These are phyloP conservation scores for Reinhardtius hippoglossoides DNA, from an alignment of 2,113 vertebrate genomes.

Conservation along the genomic window DNA sequence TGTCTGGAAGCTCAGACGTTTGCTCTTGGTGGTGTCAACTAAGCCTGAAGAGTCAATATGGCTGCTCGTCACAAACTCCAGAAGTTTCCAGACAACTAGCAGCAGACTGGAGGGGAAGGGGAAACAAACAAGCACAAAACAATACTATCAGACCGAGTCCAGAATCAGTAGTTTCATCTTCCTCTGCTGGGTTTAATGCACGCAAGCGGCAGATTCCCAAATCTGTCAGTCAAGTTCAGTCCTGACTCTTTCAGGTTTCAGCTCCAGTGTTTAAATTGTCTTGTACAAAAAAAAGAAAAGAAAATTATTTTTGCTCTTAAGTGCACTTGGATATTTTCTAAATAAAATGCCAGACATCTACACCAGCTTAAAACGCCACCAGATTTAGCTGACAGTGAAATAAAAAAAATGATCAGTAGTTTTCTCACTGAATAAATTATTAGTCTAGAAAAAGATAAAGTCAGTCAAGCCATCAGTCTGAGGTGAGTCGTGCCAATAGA, in stretches of 20 bases:
- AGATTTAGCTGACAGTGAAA: constrained; percentile 83
- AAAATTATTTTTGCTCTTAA: constrained; percentile 18
- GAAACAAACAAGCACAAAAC: constrained; percentile 71
- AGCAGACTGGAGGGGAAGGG: constrained; percentile 83
- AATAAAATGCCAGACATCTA: constrained; percentile 56
- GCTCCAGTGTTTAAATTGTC: constrained; percentile 80
- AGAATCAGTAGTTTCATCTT: constrained; percentile 74
- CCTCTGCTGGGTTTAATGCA: constrained; percentile 18
- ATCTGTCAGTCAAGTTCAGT: constrained; percentile 21
- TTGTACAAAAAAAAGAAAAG: constrained; percentile 21
- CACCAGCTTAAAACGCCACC: constrained; percentile 63
- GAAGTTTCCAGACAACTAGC: constrained; percentile 89
- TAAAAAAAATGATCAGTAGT: constrained; percentile 82
- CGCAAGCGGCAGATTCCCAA: constrained; percentile 35
- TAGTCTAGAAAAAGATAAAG: constrained; percentile 85
- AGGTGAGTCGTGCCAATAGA: constrained; percentile 76
- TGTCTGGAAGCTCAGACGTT: constrained; percentile 76
- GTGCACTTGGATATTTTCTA: constrained; percentile 34
- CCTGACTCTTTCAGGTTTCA: constrained; percentile 57
- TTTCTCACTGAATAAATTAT: constrained; percentile 97
- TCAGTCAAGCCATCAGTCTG: constrained; percentile 28
- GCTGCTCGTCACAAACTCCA: constrained; percentile 74
- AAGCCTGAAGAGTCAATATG: constrained; percentile 53
- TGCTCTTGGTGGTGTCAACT: constrained; percentile 65
- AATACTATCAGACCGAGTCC: constrained; percentile 74